These are phyloP conservation scores for Baronia brevicornis DNA, from an alignment of 2,888 invertebrate genomes.

Conservation along the genomic window DNA sequence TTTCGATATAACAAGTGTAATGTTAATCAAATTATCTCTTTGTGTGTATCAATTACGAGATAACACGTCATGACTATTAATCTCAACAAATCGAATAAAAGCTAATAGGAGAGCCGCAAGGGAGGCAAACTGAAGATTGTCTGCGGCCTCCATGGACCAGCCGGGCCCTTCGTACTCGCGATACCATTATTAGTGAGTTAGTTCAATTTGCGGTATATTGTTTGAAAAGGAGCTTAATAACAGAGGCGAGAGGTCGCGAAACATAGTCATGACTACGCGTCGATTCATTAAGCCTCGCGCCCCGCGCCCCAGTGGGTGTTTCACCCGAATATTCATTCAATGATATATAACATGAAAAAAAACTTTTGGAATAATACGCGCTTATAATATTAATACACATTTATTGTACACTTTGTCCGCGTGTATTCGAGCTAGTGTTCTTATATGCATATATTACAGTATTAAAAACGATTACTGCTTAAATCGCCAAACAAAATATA, in stretches of 20 bases:
- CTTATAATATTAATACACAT: slow-evolving; percentile 16
- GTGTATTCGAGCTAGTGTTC: no score
- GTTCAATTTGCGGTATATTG: slow-evolving; percentile 75
- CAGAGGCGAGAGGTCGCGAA: slow-evolving; percentile 59
- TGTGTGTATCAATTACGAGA: no score
- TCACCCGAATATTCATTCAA: slow-evolving; percentile 27
- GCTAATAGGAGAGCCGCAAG: slow-evolving; percentile 45
- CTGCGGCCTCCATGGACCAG: slow-evolving; percentile 53
- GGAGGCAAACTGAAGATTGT: slow-evolving; percentile 55
- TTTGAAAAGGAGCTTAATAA: slow-evolving; percentile 72
- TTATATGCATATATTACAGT: no score
- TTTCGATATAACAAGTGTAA: no score
- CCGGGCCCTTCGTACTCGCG: slow-evolving; percentile 53
- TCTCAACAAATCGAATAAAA: slow-evolving; percentile 65
- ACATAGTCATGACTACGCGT: slow-evolving; percentile 61
- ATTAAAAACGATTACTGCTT: no score
- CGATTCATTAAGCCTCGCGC: slow-evolving; percentile 35
- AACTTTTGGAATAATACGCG: no score
- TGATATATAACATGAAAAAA: no score
- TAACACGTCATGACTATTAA: slow-evolving; percentile 48
- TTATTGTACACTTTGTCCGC: no score
- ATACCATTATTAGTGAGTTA: slow-evolving; percentile 74
- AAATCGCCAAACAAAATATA: no score
- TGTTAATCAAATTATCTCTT: no score
- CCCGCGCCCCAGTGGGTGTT: slow-evolving; percentile 27